Base-by-base conservation (phyloP, 2,113 vertebrate genomes). In the Sturnus vulgaris region DNA sequence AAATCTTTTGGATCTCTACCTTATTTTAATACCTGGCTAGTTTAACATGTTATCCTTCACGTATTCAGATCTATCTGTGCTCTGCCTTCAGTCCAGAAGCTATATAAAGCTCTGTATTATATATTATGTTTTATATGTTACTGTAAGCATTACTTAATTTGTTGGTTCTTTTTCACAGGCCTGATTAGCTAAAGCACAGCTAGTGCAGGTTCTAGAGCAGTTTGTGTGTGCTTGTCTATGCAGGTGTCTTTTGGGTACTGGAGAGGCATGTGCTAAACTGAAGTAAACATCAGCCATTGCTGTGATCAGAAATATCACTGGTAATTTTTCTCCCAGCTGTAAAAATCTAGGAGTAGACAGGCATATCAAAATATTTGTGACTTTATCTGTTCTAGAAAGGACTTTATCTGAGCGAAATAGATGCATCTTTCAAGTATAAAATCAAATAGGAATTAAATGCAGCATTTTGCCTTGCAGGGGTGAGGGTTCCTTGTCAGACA, bases 401-500 rank as follows among this genome's bases (percentile, higher is more conserved):
- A 53, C 56, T 78, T 69, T 25, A n/a, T 59, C 80, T 46, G 63
- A 84, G 28, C 4, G 42, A 82, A 85, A 55, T 57, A 82, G 31
- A 65, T 49, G 9, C 2, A 53, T 65, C 28, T 95, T 95, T 88
- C 70, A 69, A 35, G 47, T 81, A 11, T 39, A 69, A 55, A 60
- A 88, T 81, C 56, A 70, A 56, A 66, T 30, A 53, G 53, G 0
- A 10, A 53, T 81, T 89, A 86, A 79, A 68, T 64, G 53, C 44
- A 79, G 35, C 21, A 3, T 78, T 69, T 84, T 87, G 37, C 71
- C 44, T 92, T 84, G 77, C 84, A 61, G 20, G 40, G 53, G 17
- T 63, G 63, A 55, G 27, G 11, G 15, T 47, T 88, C 68, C 73
- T 82, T 89, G 80, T 93, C 63, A 92, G 61, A 56, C 11, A 60